Conservation (phyloP, 2,888 invertebrate species). For the Coecobrya sp. region DNA sequence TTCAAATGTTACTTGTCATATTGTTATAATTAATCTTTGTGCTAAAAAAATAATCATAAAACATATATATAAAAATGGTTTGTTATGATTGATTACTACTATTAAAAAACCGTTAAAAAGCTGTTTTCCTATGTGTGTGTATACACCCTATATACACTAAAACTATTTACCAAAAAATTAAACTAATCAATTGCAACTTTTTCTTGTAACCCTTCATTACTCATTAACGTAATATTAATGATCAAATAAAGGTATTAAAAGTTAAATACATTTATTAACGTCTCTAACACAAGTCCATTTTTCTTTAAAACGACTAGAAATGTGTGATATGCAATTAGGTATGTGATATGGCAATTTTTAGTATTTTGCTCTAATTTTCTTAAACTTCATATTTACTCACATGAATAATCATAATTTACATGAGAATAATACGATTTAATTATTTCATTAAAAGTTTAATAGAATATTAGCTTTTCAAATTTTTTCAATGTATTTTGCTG, state of each 20-base stretch:
- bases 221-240: not conserved
- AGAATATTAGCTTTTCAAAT: no score
- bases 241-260: not conserved
- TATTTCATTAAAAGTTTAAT: no score
- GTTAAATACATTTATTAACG: not conserved
- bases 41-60: not conserved
- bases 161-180: not conserved
- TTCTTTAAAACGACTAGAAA: not conserved
- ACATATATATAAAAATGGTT: not conserved
- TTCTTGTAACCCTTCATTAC: constrained; percentile 14
- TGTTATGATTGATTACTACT: not conserved
- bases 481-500: no score
- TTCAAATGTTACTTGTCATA: not conserved
- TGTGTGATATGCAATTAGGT: not conserved
- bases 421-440: not conserved
- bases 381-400: not conserved
- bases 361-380: not conserved
- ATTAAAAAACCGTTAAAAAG: not conserved
- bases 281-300: not conserved
- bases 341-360: not conserved
- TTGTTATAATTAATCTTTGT: not conserved
- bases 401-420: not conserved
- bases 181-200: constrained; percentile 1
- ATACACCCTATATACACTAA: not conserved
- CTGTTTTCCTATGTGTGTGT: not conserved